Evolutionary conservation across 2,797 vertebrate species (phyloP), one percentile per base, ranked within the genome.

Genomic region (Rhodeus uyekii): DNA sequence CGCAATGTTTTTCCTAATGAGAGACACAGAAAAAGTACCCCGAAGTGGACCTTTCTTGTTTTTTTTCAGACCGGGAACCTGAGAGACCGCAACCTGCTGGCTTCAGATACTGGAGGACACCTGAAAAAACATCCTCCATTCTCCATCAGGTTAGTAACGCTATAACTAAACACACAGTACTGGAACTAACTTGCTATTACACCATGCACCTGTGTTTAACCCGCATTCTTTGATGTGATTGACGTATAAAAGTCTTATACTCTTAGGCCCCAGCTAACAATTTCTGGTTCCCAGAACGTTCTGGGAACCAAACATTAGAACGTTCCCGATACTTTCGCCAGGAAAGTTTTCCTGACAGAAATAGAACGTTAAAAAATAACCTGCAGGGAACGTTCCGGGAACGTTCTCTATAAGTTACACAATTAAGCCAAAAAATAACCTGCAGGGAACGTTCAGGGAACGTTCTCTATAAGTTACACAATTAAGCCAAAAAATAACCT

Each of bases 81-180:
- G 18, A 5, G 16, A 78, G 48, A 53, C n/a, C n/a, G 58, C 50
- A 79, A n/a, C 34, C 58, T 39, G 34, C 48, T 2, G 18, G 12
- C 18, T 53, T 53, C 5, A 55, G 60, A 81, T 18, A 38, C 61
- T 29, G 44, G 58, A 81, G 34, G 34, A 81, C 69, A 39, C 34
- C 32, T 38, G 69, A 50, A 2, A 81, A 55, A 50, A 65, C 58
- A 13, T 14, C 32, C 29, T 8, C 71, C 34, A 48, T 39, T 44
- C n/a, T 53, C 12, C 32, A 7, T 22, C 58, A 74, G 79, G 79
- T 65, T 10, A 81, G 79, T 13, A 24, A 58, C 19, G 34, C 34
- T 65, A 3, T 32, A 27, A n/a, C n/a, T 29, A 44, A 44, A 32
- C 12, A 63, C 39, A 46, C 39, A 16, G 58, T 55, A 38, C 4